phyloP scores from a whole-genome alignment of 2,888 invertebrate genomes.

The Tetrapedia diversipes region DNA sequence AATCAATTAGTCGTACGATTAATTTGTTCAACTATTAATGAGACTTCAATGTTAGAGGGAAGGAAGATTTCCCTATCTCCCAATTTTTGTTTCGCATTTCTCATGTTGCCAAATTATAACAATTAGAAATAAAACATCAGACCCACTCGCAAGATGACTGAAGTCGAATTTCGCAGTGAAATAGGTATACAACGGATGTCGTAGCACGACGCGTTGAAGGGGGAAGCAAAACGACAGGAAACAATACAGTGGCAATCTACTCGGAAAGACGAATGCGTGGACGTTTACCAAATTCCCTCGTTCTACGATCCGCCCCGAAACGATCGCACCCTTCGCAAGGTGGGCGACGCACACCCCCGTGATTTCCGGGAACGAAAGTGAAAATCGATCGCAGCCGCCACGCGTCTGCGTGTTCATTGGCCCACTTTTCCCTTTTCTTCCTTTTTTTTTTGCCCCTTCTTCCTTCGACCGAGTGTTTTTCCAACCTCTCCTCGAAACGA shows the following conservation, averaged over 20 bases:
- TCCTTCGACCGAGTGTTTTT: constrained; percentile 52
- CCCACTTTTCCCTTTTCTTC: constrained; percentile 58
- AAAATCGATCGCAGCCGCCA: constrained; percentile 63
- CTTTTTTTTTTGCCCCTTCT: not conserved
- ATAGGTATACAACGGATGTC: too few species aligned
- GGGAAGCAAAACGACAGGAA: not conserved
- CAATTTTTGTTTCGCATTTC: too few species aligned
- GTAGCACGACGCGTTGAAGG: too few species aligned
- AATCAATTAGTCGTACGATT: too few species aligned
- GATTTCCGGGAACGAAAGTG: constrained; percentile 64
- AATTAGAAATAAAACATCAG: too few species aligned
- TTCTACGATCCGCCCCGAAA: constrained; percentile 2
- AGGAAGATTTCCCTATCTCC: too few species aligned
- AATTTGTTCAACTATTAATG: too few species aligned
- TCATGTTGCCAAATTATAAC: not conserved
- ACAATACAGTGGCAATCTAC: not conserved
- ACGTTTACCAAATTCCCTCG: constrained; percentile 26
- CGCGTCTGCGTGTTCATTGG: constrained; percentile 70
- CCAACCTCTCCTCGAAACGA: constrained; percentile 27
- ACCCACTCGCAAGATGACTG: too few species aligned
- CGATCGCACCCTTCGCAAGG: constrained; percentile 26
- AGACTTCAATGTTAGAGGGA: too few species aligned
- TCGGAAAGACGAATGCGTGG: constrained; percentile 11
- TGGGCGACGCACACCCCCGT: constrained; percentile 39
- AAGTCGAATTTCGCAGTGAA: too few species aligned